Base-by-base conservation (phyloP, 1,140 invertebrate species). In the Drosophila pallidifrons region DNA sequence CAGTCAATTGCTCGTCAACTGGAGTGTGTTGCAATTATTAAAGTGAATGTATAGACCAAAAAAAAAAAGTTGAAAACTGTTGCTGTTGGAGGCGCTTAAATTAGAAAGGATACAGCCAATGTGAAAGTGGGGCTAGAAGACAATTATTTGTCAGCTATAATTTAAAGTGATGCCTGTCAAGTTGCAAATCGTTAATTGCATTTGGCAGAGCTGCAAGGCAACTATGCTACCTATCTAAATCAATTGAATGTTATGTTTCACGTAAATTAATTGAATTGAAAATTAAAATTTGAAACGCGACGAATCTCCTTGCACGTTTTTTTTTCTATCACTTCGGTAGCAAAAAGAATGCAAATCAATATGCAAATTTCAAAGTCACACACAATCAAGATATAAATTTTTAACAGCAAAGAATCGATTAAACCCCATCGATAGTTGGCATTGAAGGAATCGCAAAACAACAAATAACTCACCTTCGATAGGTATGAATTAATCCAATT, bases 401-500 rank as follows among this genome's bases (percentile, higher is more conserved):
- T 77, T 52, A 8, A 70, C 63, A 30, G n/a, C 46, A 46, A 16
- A 46, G 41, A 75, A 85, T 85, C 78, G 82, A 86, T 83, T 60
- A 47, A 59, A 41, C n/a, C 60, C 32, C 32, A 49, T 55, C 30
- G 52, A 32, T 47, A 71, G 43, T 38, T 63, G 63, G 16, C 51
- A 75, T 70, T 75, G 66, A 69, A 38, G 20, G 20, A 25, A 25
- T 25, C 20, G 20, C 20, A 43, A 20, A 10, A 74, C 11, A 70
- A n/a, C 32, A 57, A 20, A 55, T 16, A 16, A 91, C 93, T 95
- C 94, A 99, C 98, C 96, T 99, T 98, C 81, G 96, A 96, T 85
- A 99, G 94, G 94, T 99, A 98, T 92, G 98, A 98, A 94, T 99
- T 99, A 93, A 99, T 99, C 99, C 99, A 99, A 94, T 99, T 99